phyloP scores from a whole-genome alignment of 2,888 invertebrate genomes.

The Andrena fulva region DNA sequence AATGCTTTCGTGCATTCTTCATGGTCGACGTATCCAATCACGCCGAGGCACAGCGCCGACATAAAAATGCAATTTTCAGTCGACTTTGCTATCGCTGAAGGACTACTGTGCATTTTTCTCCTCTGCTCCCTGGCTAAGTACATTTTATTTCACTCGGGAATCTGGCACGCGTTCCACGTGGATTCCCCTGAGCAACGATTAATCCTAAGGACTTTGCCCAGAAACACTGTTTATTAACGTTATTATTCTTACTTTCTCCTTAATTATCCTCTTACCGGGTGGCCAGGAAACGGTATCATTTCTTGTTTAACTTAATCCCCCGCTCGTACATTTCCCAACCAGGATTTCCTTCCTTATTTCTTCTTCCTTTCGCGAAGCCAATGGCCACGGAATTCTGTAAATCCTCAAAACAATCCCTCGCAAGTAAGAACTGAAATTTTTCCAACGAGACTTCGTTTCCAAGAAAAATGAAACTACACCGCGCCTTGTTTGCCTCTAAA shows the following conservation, averaged over 20 bases:
- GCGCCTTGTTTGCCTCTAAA: neutral
- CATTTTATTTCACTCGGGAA: constrained; percentile 1
- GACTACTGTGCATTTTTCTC: neutral
- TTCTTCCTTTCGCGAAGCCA: neutral
- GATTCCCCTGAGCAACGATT: neutral
- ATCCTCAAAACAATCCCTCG: neutral
- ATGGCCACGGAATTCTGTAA: neutral
- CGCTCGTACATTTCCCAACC: neutral
- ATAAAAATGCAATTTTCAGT: constrained; percentile 18
- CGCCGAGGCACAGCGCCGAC: constrained; percentile 10
- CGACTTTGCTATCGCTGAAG: neutral
- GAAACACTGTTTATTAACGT: constrained; percentile 3
- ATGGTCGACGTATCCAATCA: constrained; percentile 38
- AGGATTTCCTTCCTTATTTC: neutral
- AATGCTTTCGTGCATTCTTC: constrained; percentile 55
- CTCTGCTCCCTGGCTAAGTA: neutral
- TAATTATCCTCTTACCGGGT: constrained; percentile 22
- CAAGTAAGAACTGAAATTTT: neutral
- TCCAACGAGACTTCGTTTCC: neutral
- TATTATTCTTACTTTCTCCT: constrained; percentile 26
- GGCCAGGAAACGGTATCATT: neutral
- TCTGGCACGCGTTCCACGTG: neutral
- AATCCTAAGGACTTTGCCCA: neutral
- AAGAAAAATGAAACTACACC: neutral
- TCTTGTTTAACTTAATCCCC: constrained; percentile 18